phyloP scores from a whole-genome alignment of 2,113 vertebrate genomes.

The Bufo gargarizans region DNA sequence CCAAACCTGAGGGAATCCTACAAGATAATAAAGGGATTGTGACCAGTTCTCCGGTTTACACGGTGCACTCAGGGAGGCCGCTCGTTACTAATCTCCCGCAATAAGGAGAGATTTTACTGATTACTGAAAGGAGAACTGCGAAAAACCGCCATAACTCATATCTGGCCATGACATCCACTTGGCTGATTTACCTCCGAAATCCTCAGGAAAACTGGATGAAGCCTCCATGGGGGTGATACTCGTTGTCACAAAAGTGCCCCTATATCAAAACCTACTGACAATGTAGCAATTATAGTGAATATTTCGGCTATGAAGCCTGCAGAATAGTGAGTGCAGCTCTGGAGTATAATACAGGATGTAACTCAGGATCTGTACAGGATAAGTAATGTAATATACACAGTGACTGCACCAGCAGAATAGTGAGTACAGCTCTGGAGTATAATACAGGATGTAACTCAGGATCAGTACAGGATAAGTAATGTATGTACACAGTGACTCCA shows the following conservation, averaged over 20 bases:
- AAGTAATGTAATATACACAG: no score
- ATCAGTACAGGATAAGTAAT: no score
- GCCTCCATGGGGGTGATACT: background rate
- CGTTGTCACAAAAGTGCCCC: no score
- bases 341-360: no score
- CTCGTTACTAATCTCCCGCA: conserved; percentile 2
- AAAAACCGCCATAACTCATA: background rate
- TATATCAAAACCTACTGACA: no score
- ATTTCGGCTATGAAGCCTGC: background rate
- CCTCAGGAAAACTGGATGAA: background rate
- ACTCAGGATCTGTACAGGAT: no score
- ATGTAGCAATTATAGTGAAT: background rate
- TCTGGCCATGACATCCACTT: background rate
- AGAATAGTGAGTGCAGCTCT: no score
- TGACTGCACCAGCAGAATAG: no score
- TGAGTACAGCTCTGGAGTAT: no score
- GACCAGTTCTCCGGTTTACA: conserved; percentile 1
- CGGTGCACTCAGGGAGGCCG: background rate
- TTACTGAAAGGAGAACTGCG: background rate
- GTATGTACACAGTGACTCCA: no score
- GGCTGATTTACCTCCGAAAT: background rate
- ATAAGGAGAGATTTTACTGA: conserved; percentile 20
- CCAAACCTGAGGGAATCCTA: background rate
- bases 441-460: no score
- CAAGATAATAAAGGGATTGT: conserved; percentile 1